Conservation (phyloP, 2,113 vertebrate genomes). For the Protomyctophum bolini region DNA sequence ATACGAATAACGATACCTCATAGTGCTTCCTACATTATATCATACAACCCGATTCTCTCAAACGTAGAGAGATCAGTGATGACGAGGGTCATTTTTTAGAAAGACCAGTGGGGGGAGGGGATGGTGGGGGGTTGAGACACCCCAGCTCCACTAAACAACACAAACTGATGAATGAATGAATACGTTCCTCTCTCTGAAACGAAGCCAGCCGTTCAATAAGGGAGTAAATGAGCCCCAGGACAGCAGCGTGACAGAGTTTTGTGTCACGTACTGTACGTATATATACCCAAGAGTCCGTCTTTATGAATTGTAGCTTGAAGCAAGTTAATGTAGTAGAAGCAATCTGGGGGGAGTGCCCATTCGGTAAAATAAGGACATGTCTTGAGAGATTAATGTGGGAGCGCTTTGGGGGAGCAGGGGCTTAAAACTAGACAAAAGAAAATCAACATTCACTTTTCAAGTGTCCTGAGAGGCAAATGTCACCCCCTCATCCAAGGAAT, state of each 20-base stretch:
- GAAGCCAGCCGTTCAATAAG: conserved; percentile 13
- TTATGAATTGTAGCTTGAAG: too few species aligned
- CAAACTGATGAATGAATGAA: conserved; percentile 20
- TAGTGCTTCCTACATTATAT: conserved; percentile 44
- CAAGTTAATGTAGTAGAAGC: too few species aligned
- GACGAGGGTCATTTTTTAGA: conserved; percentile 24
- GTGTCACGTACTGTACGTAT: neutral
- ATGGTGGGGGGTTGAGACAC: conserved; percentile 1
- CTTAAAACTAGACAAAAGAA: too few species aligned
- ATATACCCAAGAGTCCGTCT: too few species aligned
- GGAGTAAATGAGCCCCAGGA: neutral
- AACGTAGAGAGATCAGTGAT: conserved; percentile 29
- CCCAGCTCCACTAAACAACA: conserved; percentile 13
- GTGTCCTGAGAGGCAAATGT: neutral
- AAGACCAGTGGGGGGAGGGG: conserved; percentile 28
- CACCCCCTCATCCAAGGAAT: conserved; percentile 12
- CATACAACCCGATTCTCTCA: conserved; percentile 41
- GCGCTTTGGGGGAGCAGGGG: too few species aligned
- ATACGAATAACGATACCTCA: conserved; percentile 54
- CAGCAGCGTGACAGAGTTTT: neutral
- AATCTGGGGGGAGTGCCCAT: too few species aligned
- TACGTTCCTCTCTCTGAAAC: conserved; percentile 12
- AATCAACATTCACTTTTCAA: neutral
- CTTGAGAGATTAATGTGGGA: too few species aligned
- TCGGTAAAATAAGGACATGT: too few species aligned